Base-by-base conservation (phyloP, 2,888 invertebrate species). In the Epinotia brunnichana region DNA sequence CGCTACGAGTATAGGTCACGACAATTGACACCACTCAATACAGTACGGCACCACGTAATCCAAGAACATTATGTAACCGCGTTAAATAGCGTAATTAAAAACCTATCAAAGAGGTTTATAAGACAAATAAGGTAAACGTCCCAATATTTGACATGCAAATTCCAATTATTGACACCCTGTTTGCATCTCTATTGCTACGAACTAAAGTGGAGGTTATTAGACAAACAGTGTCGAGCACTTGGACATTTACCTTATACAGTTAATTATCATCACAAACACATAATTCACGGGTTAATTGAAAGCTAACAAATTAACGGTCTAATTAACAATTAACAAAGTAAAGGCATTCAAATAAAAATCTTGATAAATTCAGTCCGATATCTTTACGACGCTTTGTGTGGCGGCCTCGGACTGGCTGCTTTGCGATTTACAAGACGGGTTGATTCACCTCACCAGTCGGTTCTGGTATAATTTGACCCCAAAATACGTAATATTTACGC, bases 281-380 rank as follows among this genome's bases (percentile, higher is more conserved):
- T 60, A 67, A 19, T 71, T 61, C 60, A 60, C 44, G 39, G 24
- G 44, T 11, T 59, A 44, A 29, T 24, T 59, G 51, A 70, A 21
- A 54, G 35, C 59, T 54, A 44, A 60, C 71, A 61, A 66, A 61
- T 71, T 67, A 71, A 61, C 66, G 53, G 59, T 66, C 66, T 66
- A 57, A 51, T 51, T 63, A 41, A 41, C 56, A 64, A 29, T 66
- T 57, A 57, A 59, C 54, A 54, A 70, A 62, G 69, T 62, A 62
- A 66, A 66, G 54, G 29, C 69, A 70, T 70, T 71, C 54, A 60
- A 71, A 66, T 60, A 56, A 41, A 56, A 71, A 60, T 71, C 71
- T 71, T 71, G 71, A 71, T 66, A 48, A 29, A 61, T 71, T 61
- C 61, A 24, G 61, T 67, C 67, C 60, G 56, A 39, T 61, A 68